Evolutionary conservation across 2,113 vertebrate genomes (phyloP).

Genomic region (Syrrhaptes paradoxus): DNA sequence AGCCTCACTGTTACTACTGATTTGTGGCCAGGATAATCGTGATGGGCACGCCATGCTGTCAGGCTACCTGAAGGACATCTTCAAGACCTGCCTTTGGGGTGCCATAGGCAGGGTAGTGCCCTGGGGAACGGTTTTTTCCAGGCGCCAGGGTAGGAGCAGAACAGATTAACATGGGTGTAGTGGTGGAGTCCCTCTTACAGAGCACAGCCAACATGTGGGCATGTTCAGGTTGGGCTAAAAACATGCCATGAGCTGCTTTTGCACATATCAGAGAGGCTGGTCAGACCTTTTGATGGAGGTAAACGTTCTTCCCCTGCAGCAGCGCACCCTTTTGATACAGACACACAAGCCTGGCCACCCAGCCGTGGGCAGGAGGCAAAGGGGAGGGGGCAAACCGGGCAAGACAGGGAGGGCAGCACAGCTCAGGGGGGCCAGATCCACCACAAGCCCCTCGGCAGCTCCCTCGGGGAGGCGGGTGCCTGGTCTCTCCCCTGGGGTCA

Average conservation of each 20-base stretch:
- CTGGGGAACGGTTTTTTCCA: background rate
- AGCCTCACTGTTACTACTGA: accelerated
- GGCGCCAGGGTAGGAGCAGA: background rate
- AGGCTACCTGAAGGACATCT: background rate
- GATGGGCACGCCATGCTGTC: accelerated
- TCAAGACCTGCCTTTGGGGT: background rate
- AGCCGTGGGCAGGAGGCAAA: background rate
- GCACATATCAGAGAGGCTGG: accelerated
- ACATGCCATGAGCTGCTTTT: background rate
- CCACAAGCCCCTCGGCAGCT: background rate
- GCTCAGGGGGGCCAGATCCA: background rate
- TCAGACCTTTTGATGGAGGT: background rate
- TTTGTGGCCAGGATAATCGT: background rate
- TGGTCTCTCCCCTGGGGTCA: background rate
- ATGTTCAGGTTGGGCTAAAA: background rate
- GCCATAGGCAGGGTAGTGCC: background rate
- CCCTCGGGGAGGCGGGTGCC: no score
- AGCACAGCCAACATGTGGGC: background rate
- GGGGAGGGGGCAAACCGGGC: accelerated
- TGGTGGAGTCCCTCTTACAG: background rate
- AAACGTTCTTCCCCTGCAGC: accelerated
- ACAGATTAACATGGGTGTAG: background rate
- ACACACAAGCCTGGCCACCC: background rate
- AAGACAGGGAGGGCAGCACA: background rate
- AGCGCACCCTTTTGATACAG: accelerated